phyloP scores from a whole-genome alignment of 2,797 vertebrate species.

The Micrastur ruficollis region DNA sequence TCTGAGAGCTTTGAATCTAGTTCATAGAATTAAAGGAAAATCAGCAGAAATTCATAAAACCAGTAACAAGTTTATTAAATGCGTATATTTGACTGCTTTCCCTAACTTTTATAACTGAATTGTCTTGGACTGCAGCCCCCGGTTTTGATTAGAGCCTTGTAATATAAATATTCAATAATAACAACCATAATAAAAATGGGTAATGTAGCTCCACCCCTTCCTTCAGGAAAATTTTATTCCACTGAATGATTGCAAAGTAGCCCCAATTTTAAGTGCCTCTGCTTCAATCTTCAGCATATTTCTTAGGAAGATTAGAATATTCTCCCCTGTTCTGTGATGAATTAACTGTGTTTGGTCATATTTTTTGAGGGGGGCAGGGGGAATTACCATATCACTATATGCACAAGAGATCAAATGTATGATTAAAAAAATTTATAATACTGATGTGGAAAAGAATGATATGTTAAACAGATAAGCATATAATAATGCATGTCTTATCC shows the following conservation, averaged over 20 bases:
- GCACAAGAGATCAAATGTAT: conserved; percentile 71
- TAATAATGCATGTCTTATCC: conserved; percentile 78
- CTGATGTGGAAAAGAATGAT: conserved; percentile 75
- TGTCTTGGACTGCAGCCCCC: background rate
- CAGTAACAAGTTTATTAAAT: background rate
- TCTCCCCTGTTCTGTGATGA: conserved; percentile 67
- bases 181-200: background rate
- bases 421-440: conserved; percentile 80
- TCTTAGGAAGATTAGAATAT: conserved; percentile 54
- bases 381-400: conserved; percentile 66
- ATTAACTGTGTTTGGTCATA: conserved; percentile 54
- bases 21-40: background rate
- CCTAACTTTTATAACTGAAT: background rate
- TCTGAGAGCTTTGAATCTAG: background rate
- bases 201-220: background rate
- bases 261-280: conserved; percentile 7
- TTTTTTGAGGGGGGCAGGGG: conserved; percentile 52
- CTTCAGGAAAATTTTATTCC: conserved; percentile 40
- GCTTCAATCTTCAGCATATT: conserved; percentile 41
- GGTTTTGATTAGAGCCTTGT: background rate
- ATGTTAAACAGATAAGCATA: conserved; percentile 78
- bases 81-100: background rate
- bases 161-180: background rate
- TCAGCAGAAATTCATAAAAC: background rate
- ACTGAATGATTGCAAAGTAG: background rate